These are phyloP conservation scores for Ianthella basta DNA, from an alignment of 37 sponge, comb jelly and placozoan genomes.

Conservation along the genomic window DNA sequence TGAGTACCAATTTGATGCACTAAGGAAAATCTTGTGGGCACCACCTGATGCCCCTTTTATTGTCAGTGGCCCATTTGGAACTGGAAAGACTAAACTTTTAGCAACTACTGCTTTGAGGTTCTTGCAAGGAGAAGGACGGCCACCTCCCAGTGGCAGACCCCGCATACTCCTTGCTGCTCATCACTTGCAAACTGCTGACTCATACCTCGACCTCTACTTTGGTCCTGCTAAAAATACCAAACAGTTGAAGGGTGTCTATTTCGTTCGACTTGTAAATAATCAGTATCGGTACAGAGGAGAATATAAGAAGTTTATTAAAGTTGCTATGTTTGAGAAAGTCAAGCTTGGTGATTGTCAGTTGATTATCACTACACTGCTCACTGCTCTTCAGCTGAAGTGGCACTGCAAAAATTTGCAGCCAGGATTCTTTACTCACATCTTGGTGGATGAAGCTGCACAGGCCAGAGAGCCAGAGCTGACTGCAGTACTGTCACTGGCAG, in stretches of 20 bases:
- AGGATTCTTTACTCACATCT: constrained; percentile 62
- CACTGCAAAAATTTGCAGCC: background rate
- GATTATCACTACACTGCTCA: no score
- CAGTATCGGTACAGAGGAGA: no score
- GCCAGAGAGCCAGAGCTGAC: constrained; percentile 75
- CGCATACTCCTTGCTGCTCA: constrained; percentile 30
- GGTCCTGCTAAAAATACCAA: background rate
- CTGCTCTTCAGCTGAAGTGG: background rate
- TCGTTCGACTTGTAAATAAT: no score
- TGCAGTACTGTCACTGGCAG: constrained; percentile 55
- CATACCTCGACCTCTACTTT: constrained; percentile 33
- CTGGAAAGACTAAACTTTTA: constrained; percentile 32
- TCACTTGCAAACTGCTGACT: constrained; percentile 36
- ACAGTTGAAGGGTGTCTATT: no score
- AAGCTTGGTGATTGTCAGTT: no score
- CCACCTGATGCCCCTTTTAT: background rate
- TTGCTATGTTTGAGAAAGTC: no score
- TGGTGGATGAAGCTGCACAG: constrained; percentile 83
- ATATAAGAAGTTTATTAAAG: no score
- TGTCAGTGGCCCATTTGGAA: constrained; percentile 42
- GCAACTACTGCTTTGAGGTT: constrained; percentile 25
- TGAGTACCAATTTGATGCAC: constrained; percentile 12
- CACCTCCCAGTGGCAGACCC: background rate
- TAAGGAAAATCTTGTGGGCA: background rate
- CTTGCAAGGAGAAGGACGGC: background rate